A percentile compares a stretch with the other conserved stretches of the same genome.
phyloP scores from a whole-genome alignment of 2,888 invertebrate genomes.

The Steinernema scapterisci region DNA sequence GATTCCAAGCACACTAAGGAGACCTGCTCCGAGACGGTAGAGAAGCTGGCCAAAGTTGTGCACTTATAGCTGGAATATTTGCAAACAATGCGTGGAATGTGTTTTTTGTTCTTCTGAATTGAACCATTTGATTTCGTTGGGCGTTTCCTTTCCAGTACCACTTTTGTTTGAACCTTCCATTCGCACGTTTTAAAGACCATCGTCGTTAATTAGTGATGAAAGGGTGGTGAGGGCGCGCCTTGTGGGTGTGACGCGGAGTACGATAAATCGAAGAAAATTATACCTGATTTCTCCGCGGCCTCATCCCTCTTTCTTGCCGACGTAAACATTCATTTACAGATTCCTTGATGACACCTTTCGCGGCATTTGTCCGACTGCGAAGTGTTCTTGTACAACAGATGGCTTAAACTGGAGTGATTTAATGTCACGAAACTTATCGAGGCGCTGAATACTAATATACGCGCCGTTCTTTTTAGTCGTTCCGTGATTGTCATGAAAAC shows the following conservation, averaged over 20 bases:
- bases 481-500: too few species aligned
- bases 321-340: slow-evolving; percentile 18
- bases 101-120: too few species aligned
- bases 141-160: background rate
- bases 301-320: background rate
- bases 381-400: background rate
- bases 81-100: too few species aligned
- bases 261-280: slow-evolving; percentile 6
- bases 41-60: background rate
- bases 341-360: background rate
- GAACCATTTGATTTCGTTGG: background rate
- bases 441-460: background rate
- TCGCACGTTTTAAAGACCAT: background rate
- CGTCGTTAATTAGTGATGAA: background rate
- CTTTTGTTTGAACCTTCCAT: slow-evolving; percentile 1
- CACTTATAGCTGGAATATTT: too few species aligned
- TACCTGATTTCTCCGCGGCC: background rate
- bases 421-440: background rate
- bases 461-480: background rate
- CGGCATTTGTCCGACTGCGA: background rate
- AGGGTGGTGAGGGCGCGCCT: slow-evolving; percentile 17
- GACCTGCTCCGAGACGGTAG: background rate
- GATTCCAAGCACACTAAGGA: background rate
- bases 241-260: background rate
- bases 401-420: background rate